Percentiles rank a stretch among this genome's conserved stretches.
Conservation (phyloP, 1,140 invertebrate genomes). For the Anadara kagoshimensis region DNA sequence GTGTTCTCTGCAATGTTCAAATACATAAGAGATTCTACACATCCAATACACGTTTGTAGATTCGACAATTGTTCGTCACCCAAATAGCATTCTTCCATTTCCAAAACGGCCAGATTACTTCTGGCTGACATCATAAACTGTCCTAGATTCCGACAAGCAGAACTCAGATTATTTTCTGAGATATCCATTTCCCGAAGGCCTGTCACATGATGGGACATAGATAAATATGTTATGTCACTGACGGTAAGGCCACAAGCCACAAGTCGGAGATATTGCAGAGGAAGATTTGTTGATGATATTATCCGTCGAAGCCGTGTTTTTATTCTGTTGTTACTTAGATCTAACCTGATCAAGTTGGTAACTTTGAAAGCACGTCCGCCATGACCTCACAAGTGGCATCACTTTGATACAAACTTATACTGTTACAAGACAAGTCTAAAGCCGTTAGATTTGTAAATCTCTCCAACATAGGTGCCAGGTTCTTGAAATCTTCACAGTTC, state of each 20-base stretch:
- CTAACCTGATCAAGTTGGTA: slow-evolving; percentile 54
- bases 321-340: slow-evolving; percentile 64
- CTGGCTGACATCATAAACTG: slow-evolving; percentile 30
- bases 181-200: slow-evolving; percentile 57
- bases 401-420: slow-evolving; percentile 49
- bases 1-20: no score
- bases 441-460: slow-evolving; percentile 53
- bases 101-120: slow-evolving; percentile 39
- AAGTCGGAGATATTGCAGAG: slow-evolving; percentile 57
- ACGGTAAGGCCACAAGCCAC: slow-evolving; percentile 55
- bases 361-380: slow-evolving; percentile 35
- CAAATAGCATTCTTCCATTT: slow-evolving; percentile 46
- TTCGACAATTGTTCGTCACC: slow-evolving; percentile 2
- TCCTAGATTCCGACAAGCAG: slow-evolving; percentile 26
- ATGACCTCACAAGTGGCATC: slow-evolving; percentile 40
- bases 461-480: slow-evolving; percentile 49
- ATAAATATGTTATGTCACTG: slow-evolving; percentile 53
- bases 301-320: slow-evolving; percentile 50
- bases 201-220: slow-evolving; percentile 43
- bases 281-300: slow-evolving; percentile 38
- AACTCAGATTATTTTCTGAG: slow-evolving; percentile 58
- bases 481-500: slow-evolving; percentile 49
- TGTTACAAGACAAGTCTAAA: slow-evolving; percentile 66
- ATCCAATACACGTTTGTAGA: no score
- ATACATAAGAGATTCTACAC: no score